phyloP scores from a whole-genome alignment of 2,797 vertebrate genomes.

The Valencia hispanica region DNA sequence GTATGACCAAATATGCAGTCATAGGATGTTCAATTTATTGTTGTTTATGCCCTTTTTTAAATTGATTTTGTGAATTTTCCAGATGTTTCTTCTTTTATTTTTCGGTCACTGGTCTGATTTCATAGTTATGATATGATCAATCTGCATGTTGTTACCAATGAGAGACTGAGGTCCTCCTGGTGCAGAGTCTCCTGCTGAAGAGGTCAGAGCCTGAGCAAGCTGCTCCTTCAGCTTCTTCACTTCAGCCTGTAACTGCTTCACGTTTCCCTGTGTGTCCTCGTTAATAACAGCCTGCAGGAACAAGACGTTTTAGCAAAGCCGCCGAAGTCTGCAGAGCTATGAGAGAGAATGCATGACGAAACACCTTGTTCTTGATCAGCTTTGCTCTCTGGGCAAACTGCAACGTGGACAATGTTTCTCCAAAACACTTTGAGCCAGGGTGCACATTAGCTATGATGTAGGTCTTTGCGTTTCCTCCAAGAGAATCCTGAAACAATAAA shows the following conservation, averaged over 20 bases:
- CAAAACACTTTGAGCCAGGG: conserved; percentile 94
- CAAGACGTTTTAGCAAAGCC: not conserved
- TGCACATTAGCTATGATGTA: conserved; percentile 97
- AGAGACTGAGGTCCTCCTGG: conserved; percentile 68
- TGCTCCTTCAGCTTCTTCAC: conserved; percentile 94
- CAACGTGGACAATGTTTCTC: conserved; percentile 94
- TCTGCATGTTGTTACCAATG: conserved; percentile 54
- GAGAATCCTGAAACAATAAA: conserved; percentile 87
- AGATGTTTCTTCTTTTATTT: too few species aligned
- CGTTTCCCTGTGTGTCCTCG: conserved; percentile 95
- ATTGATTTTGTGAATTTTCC: too few species aligned
- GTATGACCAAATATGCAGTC: too few species aligned
- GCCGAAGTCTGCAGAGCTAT: not conserved
- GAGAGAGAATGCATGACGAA: conserved; percentile 1
- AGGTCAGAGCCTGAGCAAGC: conserved; percentile 78
- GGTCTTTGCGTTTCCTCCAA: conserved; percentile 97
- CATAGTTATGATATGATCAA: not conserved
- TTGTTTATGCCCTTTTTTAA: too few species aligned
- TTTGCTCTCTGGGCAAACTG: conserved; percentile 98
- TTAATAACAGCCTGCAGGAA: conserved; percentile 89
- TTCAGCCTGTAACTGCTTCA: conserved; percentile 93
- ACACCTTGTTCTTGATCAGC: conserved; percentile 96
- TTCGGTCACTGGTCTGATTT: too few species aligned
- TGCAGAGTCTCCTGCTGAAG: conserved; percentile 50
- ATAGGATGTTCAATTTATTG: too few species aligned